These are phyloP conservation scores for Leuciscus idus DNA, from an alignment of 2,113 vertebrate species.

Conservation along the genomic window DNA sequence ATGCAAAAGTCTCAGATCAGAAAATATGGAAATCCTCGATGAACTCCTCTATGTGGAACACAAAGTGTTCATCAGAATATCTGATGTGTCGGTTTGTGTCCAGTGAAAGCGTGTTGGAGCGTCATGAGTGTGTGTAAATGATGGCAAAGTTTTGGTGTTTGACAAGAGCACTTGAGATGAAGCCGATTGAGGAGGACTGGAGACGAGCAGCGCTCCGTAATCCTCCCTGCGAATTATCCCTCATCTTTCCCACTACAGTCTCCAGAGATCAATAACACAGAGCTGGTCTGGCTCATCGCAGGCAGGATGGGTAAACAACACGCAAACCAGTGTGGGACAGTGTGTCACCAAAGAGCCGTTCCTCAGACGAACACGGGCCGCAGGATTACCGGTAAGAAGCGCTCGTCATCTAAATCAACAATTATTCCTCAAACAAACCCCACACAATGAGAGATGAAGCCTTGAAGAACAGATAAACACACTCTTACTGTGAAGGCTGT, in stretches of 20 bases:
- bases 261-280: slow-evolving; percentile 54
- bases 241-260: slow-evolving; percentile 22
- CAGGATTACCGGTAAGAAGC: slow-evolving; percentile 48
- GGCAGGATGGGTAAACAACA: slow-evolving; percentile 41
- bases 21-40: background rate
- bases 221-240: slow-evolving; percentile 31
- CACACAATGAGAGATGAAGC: too few relatives aligned
- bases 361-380: background rate
- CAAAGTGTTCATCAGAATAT: background rate
- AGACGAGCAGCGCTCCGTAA: slow-evolving; percentile 39
- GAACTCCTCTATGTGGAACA: background rate
- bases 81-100: background rate
- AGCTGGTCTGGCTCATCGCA: background rate
- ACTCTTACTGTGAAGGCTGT: background rate
- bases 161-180: background rate
- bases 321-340: slow-evolving; percentile 42
- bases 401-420: slow-evolving; percentile 27
- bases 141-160: slow-evolving; percentile 2
- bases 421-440: slow-evolving; percentile 61
- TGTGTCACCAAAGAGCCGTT: slow-evolving; percentile 56
- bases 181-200: background rate
- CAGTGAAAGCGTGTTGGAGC: background rate
- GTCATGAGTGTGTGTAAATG: background rate
- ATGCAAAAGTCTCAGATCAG: background rate
- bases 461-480: too few relatives aligned